Evolutionary conservation across 2,113 vertebrate species (phyloP).

Genomic region (Aegithalos caudatus): DNA sequence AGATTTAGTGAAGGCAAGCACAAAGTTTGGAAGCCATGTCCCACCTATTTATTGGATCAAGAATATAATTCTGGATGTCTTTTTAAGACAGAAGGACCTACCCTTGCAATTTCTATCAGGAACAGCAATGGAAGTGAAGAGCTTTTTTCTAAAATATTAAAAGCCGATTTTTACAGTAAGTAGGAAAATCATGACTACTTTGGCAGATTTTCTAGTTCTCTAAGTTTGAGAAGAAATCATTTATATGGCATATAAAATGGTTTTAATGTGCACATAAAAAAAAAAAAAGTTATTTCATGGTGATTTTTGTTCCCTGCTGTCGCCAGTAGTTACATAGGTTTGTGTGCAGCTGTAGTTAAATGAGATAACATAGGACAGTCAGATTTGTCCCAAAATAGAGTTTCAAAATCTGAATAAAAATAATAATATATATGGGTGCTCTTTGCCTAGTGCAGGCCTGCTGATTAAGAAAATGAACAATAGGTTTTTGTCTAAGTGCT

Average conservation of each 20-base stretch:
- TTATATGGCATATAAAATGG: not conserved
- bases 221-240: not conserved
- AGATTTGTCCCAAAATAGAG: not conserved
- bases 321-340: not conserved
- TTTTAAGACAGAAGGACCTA: conserved; percentile 29
- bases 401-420: not conserved
- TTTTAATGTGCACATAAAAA: not conserved
- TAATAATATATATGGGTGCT: not conserved
- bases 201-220: not conserved
- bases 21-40: conserved; percentile 38
- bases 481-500: not conserved
- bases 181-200: not conserved
- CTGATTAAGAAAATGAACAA: not conserved
- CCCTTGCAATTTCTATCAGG: conserved; percentile 41
- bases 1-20: not conserved
- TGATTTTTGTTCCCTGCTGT: not conserved
- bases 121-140: conserved; percentile 9
- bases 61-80: conserved; percentile 49
- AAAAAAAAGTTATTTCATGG: not conserved
- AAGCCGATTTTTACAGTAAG: conserved; percentile 56
- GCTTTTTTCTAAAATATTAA: not conserved
- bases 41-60: conserved; percentile 22
- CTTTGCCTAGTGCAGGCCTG: not conserved
- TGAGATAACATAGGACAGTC: not conserved
- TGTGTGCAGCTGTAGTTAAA: not conserved